phyloP scores from a whole-genome alignment of 2,888 invertebrate genomes.

The Netelia inedita region DNA sequence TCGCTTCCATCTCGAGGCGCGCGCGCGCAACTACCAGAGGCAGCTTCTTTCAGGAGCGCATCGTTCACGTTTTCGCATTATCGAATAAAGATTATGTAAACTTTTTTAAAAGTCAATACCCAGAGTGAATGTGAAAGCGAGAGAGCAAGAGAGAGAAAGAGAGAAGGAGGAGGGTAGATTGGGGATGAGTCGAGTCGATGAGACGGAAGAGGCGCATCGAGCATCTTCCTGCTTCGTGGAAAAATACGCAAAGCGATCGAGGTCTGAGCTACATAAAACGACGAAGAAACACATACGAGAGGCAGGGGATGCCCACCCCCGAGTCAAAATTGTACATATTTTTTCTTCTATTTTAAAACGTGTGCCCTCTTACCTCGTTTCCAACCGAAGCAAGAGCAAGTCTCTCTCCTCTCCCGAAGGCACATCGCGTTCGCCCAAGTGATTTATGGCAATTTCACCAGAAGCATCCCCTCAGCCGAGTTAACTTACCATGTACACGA shows the following conservation, averaged over 20 bases:
- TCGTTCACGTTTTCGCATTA: conserved; percentile 75
- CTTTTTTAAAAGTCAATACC: conserved; percentile 68
- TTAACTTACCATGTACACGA: conserved; percentile 20
- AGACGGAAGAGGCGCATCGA: conserved; percentile 42
- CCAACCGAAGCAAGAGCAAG: background rate
- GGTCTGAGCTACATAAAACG: conserved; percentile 2
- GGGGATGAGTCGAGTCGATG: conserved; percentile 11
- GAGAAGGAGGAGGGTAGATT: too few relatives aligned
- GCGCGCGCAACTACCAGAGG: conserved; percentile 64
- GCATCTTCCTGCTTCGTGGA: conserved; percentile 36
- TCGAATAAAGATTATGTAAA: conserved; percentile 79
- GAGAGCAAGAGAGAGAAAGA: background rate
- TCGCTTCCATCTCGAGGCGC: conserved; percentile 18
- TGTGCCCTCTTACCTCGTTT: conserved; percentile 11
- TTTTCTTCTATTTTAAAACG: conserved; percentile 22
- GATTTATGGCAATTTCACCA: conserved; percentile 62
- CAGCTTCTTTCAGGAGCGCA: conserved; percentile 52
- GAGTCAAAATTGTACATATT: conserved; percentile 45
- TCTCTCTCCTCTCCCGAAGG: conserved; percentile 19
- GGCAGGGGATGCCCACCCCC: background rate
- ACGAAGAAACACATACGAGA: conserved; percentile 8
- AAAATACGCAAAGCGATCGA: conserved; percentile 66
- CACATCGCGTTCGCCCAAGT: conserved; percentile 42
- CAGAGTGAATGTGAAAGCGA: conserved; percentile 47
- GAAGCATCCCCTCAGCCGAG: conserved; percentile 38